A percentile compares a stretch with the other conserved stretches of the same genome.
These are phyloP conservation scores for Chionoecetes opilio DNA, from an alignment of 1,140 invertebrate genomes.

Conservation along the genomic window DNA sequence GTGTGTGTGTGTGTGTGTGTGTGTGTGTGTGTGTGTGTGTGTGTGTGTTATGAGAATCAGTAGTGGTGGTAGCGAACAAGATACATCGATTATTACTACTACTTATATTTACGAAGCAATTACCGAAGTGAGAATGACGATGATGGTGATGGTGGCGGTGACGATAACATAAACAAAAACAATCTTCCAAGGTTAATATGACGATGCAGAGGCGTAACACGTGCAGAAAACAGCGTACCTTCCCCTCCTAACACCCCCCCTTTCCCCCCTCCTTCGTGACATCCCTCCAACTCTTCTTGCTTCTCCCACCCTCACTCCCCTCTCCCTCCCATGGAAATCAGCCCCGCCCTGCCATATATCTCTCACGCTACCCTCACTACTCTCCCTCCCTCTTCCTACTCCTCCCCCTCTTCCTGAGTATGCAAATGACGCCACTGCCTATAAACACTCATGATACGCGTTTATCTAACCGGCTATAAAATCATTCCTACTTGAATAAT, in stretches of 20 bases:
- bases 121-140: neutral
- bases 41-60: neutral
- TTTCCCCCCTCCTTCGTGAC: neutral
- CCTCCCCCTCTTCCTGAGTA: slow-evolving; percentile 14
- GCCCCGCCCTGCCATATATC: slow-evolving; percentile 14
- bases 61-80: neutral
- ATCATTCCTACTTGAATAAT: neutral
- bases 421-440: neutral
- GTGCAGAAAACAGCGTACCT: neutral
- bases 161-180: neutral
- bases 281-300: neutral
- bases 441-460: neutral
- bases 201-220: neutral
- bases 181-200: neutral
- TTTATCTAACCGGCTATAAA: neutral
- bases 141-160: neutral
- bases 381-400: neutral
- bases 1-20: too few species aligned
- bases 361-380: neutral
- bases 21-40: too few species aligned
- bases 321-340: neutral
- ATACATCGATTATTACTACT: neutral
- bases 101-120: neutral
- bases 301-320: neutral
- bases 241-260: neutral